These are phyloP conservation scores for Pygoscelis antarcticus DNA, from an alignment of 2,113 vertebrate genomes.

Conservation along the genomic window DNA sequence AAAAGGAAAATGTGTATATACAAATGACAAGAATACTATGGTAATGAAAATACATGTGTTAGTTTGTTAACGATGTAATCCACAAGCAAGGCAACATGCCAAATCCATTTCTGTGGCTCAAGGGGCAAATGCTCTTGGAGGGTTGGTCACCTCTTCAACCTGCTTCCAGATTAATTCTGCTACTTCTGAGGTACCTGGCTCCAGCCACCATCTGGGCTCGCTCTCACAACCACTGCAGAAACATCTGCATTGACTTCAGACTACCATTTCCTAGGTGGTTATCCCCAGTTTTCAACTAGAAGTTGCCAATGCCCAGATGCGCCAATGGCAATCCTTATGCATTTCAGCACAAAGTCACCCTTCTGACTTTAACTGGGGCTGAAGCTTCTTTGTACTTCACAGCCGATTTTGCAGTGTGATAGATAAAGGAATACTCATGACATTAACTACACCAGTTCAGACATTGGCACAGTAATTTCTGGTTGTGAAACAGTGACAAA, in stretches of 20 bases:
- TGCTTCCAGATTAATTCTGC: not conserved
- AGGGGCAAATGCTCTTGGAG: not conserved
- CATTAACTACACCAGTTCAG: not conserved
- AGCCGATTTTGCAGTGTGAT: fast-evolving
- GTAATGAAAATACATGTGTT: not conserved
- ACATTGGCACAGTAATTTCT: not conserved
- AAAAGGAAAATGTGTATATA: not conserved
- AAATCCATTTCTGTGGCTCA: not conserved
- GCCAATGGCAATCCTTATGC: fast-evolving
- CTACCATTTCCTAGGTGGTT: not conserved
- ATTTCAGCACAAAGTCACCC: not conserved
- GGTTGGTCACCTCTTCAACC: not conserved
- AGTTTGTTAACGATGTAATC: not conserved
- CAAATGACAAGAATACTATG: not conserved
- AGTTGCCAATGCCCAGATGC: not conserved
- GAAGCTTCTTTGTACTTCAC: not conserved
- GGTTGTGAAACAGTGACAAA: not conserved
- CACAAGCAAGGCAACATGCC: not conserved
- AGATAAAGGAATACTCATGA: not conserved
- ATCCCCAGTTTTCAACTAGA: not conserved
- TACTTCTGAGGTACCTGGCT: not conserved
- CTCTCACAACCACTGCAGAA: not conserved
- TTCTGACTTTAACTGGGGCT: not conserved
- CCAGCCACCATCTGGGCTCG: fast-evolving
- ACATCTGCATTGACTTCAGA: not conserved